A percentile compares a stretch with the other conserved stretches of the same genome.
phyloP scores from a whole-genome alignment of 2,797 vertebrate genomes.

The Labeo calbasu region DNA sequence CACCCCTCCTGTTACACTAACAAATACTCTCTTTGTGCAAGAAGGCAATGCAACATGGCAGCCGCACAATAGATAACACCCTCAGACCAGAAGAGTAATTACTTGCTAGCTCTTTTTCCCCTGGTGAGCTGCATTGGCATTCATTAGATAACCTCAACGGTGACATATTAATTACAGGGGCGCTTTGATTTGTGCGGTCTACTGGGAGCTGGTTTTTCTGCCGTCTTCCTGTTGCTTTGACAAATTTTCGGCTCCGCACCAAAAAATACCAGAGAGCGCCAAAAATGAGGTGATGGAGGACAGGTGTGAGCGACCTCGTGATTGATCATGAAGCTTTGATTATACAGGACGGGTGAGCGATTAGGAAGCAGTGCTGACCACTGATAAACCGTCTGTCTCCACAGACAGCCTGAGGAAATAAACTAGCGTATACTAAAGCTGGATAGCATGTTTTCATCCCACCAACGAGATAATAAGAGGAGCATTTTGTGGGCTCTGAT shows the following conservation, averaged over 20 bases:
- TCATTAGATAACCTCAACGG: conserved; percentile 62
- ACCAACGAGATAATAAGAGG: conserved; percentile 5
- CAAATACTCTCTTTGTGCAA: conserved; percentile 59
- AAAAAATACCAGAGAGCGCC: background rate
- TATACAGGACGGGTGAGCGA: conserved; percentile 11
- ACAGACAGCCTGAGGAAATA: background rate
- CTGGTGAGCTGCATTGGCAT: conserved; percentile 49
- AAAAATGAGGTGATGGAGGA: background rate
- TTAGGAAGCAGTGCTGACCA: background rate
- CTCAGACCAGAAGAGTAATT: conserved; percentile 60
- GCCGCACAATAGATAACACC: conserved; percentile 63
- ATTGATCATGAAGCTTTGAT: conserved; percentile 31
- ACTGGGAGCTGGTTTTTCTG: conserved; percentile 43
- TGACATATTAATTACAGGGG: conserved; percentile 62
- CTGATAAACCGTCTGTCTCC: conserved; percentile 7
- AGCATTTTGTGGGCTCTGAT: background rate
- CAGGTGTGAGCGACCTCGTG: background rate
- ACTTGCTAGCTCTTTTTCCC: conserved; percentile 52
- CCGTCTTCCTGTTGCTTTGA: conserved; percentile 30
- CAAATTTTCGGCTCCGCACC: conserved; percentile 17
- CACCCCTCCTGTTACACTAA: conserved; percentile 50
- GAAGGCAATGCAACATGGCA: conserved; percentile 58
- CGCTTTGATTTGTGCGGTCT: conserved; percentile 43
- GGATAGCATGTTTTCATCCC: background rate
- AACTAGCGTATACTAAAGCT: background rate